phyloP scores from a whole-genome alignment of 2,888 invertebrate genomes.

The Eupelmus urozonus region DNA sequence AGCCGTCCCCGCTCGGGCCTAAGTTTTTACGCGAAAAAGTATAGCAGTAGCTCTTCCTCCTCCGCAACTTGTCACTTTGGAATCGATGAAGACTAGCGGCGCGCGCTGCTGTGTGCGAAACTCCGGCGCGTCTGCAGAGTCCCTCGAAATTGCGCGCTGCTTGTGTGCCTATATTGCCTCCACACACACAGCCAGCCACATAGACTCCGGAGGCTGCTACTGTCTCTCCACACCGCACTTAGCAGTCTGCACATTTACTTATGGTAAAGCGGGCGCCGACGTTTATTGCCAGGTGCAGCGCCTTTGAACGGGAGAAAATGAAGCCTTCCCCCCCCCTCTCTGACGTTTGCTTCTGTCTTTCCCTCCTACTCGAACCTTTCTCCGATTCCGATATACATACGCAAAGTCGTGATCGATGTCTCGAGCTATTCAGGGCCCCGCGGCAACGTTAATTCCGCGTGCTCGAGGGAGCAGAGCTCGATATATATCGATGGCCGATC shows the following conservation, averaged over 20 bases:
- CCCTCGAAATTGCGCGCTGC: slow-evolving; percentile 38
- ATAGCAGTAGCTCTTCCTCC: slow-evolving; percentile 10
- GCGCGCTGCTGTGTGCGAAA: background rate
- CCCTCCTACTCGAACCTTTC: background rate
- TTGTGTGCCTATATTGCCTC: background rate
- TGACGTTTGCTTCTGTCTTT: too few relatives aligned
- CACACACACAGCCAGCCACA: background rate
- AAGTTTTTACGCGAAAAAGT: slow-evolving; percentile 49
- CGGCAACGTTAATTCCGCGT: slow-evolving; percentile 1
- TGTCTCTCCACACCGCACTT: too few relatives aligned
- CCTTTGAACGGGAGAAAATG: too few relatives aligned
- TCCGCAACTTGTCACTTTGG: slow-evolving; percentile 51
- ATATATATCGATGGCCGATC: slow-evolving; percentile 33
- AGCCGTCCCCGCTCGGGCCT: background rate
- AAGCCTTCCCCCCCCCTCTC: too few relatives aligned
- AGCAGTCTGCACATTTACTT: slow-evolving; percentile 15
- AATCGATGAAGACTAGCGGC: slow-evolving; percentile 51
- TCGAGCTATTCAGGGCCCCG: background rate
- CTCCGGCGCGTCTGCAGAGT: slow-evolving; percentile 8
- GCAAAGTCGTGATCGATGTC: slow-evolving; percentile 16
- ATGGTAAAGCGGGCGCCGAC: background rate
- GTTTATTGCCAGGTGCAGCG: slow-evolving; percentile 13
- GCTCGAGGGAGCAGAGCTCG: background rate
- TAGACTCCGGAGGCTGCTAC: too few relatives aligned
- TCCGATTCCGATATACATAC: background rate